A percentile compares a stretch with the other conserved stretches of the same genome.
Conservation (phyloP, 2,113 vertebrate species). For the Protobothrops flavoviridis region DNA sequence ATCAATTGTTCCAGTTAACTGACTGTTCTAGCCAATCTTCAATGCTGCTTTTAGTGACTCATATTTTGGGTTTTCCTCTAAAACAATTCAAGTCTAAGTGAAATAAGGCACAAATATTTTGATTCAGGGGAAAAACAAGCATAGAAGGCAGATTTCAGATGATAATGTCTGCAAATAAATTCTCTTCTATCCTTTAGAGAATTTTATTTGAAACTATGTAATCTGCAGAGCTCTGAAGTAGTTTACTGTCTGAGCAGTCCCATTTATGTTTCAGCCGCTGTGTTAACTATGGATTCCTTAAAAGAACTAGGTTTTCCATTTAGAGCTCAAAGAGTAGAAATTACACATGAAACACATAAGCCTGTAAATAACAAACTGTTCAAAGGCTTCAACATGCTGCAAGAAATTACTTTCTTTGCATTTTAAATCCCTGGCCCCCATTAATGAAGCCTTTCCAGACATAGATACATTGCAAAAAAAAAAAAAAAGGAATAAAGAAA, state of each 20-base stretch:
- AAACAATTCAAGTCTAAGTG: conserved; percentile 83
- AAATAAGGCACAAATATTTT: conserved; percentile 98
- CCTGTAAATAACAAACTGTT: conserved; percentile 61
- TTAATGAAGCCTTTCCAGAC: conserved; percentile 70
- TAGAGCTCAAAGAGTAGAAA: conserved; percentile 63
- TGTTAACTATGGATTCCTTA: conserved; percentile 72
- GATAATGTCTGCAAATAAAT: conserved; percentile 73
- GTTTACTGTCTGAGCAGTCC: conserved; percentile 70
- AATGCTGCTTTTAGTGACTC: conserved; percentile 75
- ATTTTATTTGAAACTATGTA: conserved; percentile 47
- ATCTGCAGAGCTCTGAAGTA: conserved; percentile 62
- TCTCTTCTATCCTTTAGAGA: conserved; percentile 61
- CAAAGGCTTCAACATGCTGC: conserved; percentile 65
- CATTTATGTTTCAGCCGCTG: conserved; percentile 76
- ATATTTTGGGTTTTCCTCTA: conserved; percentile 70
- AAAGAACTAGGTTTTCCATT: conserved; percentile 49
- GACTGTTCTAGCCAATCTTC: conserved; percentile 74
- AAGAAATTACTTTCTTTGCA: conserved; percentile 56
- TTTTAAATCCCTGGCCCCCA: conserved; percentile 66
- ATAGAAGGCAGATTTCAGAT: conserved; percentile 74
- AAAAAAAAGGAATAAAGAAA: not conserved
- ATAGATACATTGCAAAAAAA: conserved; percentile 67
- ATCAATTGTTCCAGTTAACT: conserved; percentile 75
- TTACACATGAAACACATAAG: conserved; percentile 54
- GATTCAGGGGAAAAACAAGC: conserved; percentile 66